Conservation (phyloP, 35 echinoderm and acorn worm species). For the Apostichopus japonicus region DNA sequence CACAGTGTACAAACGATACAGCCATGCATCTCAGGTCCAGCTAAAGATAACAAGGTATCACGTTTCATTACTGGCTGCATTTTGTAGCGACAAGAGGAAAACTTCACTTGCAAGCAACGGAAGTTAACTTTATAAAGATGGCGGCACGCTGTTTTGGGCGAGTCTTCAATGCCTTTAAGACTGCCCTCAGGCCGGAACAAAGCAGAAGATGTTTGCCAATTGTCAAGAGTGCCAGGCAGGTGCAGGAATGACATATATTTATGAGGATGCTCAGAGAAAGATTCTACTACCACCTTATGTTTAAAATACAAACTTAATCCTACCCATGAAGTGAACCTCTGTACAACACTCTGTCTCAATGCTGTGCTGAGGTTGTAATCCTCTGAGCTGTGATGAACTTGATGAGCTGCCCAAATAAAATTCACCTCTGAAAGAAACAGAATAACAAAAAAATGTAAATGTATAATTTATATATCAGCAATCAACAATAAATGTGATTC, state of each 20-base stretch:
- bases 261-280: no score
- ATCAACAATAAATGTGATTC: background rate
- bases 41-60: no score
- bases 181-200: background rate
- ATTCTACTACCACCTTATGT: no score
- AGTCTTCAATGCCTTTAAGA: no score
- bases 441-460: background rate
- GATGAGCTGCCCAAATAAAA: conserved; percentile 90
- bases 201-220: background rate
- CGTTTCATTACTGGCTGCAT: no score
- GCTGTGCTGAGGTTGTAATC: conserved; percentile 90
- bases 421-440: conserved; percentile 64
- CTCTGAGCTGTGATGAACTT: conserved; percentile 96
- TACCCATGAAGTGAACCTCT: conserved; percentile 85
- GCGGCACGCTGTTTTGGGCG: no score
- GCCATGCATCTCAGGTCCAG: no score
- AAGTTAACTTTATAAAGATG: no score
- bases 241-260: no score
- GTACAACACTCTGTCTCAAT: conserved; percentile 75
- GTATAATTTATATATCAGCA: background rate
- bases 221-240: background rate
- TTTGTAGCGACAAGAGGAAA: no score
- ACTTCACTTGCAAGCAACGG: no score
- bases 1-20: no score
- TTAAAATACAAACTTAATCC: background rate